Evolutionary conservation across 2,888 invertebrate genomes (phyloP).

Genomic region (Lypha dubia): DNA sequence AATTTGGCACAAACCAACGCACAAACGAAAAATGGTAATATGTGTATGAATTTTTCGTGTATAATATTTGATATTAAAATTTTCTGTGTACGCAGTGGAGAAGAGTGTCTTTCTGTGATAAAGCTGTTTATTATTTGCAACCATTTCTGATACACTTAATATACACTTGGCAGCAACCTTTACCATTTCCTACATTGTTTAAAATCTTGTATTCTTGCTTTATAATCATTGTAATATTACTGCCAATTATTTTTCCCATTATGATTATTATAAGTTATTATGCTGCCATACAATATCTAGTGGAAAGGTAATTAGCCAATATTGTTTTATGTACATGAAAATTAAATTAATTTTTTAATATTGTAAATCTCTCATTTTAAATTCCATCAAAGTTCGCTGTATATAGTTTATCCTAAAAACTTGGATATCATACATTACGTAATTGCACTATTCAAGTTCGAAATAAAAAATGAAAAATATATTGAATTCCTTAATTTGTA

Average conservation of each 20-base stretch:
- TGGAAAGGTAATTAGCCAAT: conserved; percentile 71
- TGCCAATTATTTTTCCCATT: conserved; percentile 72
- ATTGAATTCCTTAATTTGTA: conserved; percentile 76
- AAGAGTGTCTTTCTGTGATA: conserved; percentile 73
- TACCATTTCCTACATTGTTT: conserved; percentile 79
- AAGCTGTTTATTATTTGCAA: conserved; percentile 77
- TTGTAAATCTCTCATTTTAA: background rate
- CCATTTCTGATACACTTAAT: conserved; percentile 76
- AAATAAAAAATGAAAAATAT: conserved; percentile 75
- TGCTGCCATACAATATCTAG: conserved; percentile 75
- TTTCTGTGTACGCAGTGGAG: conserved; percentile 75
- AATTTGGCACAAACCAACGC: conserved; percentile 79
- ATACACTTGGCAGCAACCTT: conserved; percentile 78
- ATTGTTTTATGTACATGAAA: too few relatives aligned
- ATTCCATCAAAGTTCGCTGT: conserved; percentile 27
- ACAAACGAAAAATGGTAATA: conserved; percentile 78
- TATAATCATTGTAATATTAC: conserved; percentile 69
- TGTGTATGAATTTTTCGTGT: conserved; percentile 15
- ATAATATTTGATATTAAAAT: background rate
- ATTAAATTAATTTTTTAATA: too few relatives aligned
- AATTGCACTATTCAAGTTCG: conserved; percentile 71
- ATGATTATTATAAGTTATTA: conserved; percentile 73
- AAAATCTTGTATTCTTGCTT: conserved; percentile 75
- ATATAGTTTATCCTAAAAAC: conserved; percentile 33
- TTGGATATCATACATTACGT: conserved; percentile 74